Percentiles rank a stretch among this genome's conserved stretches.
Conservation (phyloP, 2,113 vertebrate species). For the Ictalurus furcatus region DNA sequence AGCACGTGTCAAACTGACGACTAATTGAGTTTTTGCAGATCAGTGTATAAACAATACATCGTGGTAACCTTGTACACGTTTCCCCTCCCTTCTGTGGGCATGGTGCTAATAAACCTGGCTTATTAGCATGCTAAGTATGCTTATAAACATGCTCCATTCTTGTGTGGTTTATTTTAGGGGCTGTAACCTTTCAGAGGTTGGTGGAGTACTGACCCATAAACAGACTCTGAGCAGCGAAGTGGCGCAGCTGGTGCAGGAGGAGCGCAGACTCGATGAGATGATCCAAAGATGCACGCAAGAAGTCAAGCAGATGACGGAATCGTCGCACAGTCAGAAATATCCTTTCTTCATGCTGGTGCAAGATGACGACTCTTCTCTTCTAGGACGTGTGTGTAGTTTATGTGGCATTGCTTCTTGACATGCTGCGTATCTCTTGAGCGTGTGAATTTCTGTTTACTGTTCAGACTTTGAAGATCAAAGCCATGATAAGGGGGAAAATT, state of each 20-base stretch:
- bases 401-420: neutral
- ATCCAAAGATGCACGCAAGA: conserved; percentile 84
- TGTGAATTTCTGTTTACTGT: neutral
- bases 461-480: neutral
- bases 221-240: conserved; percentile 82
- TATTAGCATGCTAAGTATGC: neutral
- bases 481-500: neutral
- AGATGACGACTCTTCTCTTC: neutral
- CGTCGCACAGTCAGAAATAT: conserved; percentile 87
- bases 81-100: neutral
- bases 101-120: neutral
- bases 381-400: neutral
- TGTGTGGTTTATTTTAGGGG: conserved; percentile 70
- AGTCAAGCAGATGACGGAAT: conserved; percentile 83
- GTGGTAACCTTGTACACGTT: neutral
- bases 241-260: conserved; percentile 73
- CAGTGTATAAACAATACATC: neutral
- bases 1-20: neutral
- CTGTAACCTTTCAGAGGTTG: conserved; percentile 79
- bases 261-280: conserved; percentile 86
- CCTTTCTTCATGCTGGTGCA: conserved; percentile 51
- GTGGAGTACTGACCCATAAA: conserved; percentile 76
- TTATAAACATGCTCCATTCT: neutral
- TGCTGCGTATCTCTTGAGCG: neutral
- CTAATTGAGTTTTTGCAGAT: neutral